These are phyloP conservation scores for Papilio machaon DNA, from an alignment of 1,140 invertebrate genomes.

Conservation along the genomic window DNA sequence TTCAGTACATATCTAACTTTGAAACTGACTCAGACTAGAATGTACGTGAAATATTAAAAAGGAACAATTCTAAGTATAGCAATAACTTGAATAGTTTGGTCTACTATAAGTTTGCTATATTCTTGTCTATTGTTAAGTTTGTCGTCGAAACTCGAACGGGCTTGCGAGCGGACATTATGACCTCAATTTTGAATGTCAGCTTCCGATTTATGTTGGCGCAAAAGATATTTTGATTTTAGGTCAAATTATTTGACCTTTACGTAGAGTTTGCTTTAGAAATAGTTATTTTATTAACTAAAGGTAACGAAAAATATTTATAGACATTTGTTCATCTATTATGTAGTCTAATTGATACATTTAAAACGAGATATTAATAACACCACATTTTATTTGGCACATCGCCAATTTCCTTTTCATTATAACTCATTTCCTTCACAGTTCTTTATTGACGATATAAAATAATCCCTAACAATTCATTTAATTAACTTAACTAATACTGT, in stretches of 20 bases:
- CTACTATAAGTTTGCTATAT: slow-evolving; percentile 21
- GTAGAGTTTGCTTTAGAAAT: not conserved
- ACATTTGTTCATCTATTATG: no score
- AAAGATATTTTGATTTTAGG: slow-evolving; percentile 27
- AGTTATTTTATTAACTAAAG: not conserved
- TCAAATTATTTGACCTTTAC: slow-evolving; percentile 23
- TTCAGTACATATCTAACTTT: not conserved
- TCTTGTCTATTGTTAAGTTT: slow-evolving; percentile 25
- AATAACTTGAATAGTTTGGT: slow-evolving; percentile 29
- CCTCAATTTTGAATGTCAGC: slow-evolving; percentile 43
- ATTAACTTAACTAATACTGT: not conserved
- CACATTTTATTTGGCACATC: no score
- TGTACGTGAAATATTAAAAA: not conserved
- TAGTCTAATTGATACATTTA: no score
- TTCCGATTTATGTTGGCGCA: slow-evolving; percentile 13
- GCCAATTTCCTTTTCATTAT: no score
- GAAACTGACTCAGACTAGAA: not conserved
- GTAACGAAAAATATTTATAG: no score
- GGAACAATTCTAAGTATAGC: slow-evolving; percentile 6
- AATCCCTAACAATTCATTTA: not conserved
- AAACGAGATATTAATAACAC: no score
- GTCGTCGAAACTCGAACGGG: not conserved
- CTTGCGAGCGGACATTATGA: slow-evolving; percentile 35
- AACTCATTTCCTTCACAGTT: no score
- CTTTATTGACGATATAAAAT: no score